Percentiles rank a stretch among this genome's conserved stretches.
phyloP scores from a whole-genome alignment of 2,888 invertebrate species.

The Synergus gifuensis region DNA sequence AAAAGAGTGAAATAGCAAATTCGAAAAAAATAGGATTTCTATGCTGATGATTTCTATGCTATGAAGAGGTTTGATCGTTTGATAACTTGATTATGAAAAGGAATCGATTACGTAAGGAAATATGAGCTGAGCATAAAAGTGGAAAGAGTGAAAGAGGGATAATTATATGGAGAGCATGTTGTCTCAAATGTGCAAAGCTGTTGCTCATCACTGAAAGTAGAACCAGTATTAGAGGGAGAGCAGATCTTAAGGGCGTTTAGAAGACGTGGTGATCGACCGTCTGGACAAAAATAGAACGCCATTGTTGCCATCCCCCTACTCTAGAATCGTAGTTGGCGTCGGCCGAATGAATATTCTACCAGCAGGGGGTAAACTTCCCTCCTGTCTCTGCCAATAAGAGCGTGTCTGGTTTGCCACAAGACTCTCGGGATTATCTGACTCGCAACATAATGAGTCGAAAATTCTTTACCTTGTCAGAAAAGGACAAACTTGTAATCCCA shows the following conservation, averaged over 20 bases:
- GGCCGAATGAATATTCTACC: conserved; percentile 45
- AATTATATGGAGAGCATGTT: not conserved
- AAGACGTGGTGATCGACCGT: conserved; percentile 51
- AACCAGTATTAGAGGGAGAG: not conserved
- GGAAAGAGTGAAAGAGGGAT: not conserved
- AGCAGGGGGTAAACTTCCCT: conserved; percentile 52
- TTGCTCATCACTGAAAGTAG: not conserved
- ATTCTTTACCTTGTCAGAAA: not conserved
- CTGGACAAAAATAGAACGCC: conserved; percentile 50
- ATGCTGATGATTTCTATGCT: too few species aligned
- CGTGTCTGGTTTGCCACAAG: conserved; percentile 43
- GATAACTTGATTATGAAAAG: not conserved
- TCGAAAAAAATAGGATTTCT: too few species aligned
- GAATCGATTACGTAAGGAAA: too few species aligned
- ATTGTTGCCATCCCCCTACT: conserved; percentile 51
- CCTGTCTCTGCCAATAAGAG: conserved; percentile 53
- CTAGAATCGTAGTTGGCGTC: conserved; percentile 43
- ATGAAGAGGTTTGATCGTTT: too few species aligned
- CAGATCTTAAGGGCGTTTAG: conserved; percentile 9
- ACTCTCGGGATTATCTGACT: conserved; percentile 46
- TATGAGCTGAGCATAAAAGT: not conserved
- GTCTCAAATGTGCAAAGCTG: not conserved
- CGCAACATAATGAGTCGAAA: conserved; percentile 18
- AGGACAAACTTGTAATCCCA: not conserved
- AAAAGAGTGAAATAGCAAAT: too few species aligned